Evolutionary conservation across 2,113 vertebrate genomes (phyloP).

Genomic region (Circaetus gallicus): DNA sequence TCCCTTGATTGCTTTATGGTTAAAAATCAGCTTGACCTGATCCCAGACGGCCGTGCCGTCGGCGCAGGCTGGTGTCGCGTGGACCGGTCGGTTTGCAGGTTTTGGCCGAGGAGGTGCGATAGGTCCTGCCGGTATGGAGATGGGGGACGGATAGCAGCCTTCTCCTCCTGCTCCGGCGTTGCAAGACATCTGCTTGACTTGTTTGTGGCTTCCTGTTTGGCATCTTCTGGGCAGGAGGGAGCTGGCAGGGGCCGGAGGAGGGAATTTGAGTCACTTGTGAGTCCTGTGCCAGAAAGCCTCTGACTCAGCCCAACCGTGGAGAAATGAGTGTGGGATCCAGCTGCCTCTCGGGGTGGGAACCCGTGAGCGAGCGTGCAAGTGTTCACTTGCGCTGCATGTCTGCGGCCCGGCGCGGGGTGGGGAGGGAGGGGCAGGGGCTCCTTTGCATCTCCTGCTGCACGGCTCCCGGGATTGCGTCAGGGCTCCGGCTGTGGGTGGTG

Average conservation of each 20-base stretch:
- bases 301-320: slow-evolving; percentile 23
- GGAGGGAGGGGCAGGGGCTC: background rate
- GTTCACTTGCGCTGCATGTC: slow-evolving; percentile 35
- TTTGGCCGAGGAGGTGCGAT: background rate
- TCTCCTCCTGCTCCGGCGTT: background rate
- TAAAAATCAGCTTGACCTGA: background rate
- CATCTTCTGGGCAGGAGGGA: slow-evolving; percentile 48
- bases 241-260: slow-evolving; percentile 37
- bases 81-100: background rate
- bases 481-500: background rate
- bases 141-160: slow-evolving; percentile 6
- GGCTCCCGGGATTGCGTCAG: background rate
- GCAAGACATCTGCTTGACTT: slow-evolving; percentile 31
- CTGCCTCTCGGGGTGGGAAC: slow-evolving; percentile 21
- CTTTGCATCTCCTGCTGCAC: background rate
- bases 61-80: background rate
- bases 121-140: slow-evolving; percentile 6
- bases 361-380: background rate
- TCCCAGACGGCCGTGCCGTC: background rate
- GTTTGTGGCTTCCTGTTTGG: slow-evolving; percentile 58
- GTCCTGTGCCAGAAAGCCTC: slow-evolving; percentile 15
- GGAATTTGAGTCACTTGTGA: slow-evolving; percentile 42
- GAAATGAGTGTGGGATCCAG: slow-evolving; percentile 38
- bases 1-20: background rate
- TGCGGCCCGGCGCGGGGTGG: background rate